Conservation (phyloP, 2,113 vertebrate species). For the Polypterus senegalus region DNA sequence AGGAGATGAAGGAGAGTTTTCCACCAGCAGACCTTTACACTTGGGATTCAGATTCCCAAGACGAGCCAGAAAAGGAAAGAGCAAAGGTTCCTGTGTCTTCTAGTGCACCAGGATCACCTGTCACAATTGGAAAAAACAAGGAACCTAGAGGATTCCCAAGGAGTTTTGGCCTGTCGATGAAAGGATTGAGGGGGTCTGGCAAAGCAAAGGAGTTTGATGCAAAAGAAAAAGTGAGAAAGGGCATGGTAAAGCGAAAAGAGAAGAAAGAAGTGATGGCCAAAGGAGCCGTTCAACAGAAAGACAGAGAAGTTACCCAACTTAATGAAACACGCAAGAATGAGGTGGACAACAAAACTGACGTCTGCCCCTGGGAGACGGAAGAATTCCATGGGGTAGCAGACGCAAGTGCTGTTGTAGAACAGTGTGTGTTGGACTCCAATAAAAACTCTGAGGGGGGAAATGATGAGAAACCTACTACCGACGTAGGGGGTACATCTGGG, state of each 20-base stretch:
- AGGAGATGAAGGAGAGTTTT: background rate
- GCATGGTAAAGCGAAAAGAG: slow-evolving; percentile 18
- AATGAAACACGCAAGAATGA: slow-evolving; percentile 27
- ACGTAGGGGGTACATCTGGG: background rate
- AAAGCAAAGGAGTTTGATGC: slow-evolving; percentile 19
- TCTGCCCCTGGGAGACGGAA: slow-evolving; percentile 42
- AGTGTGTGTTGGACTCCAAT: too few relatives aligned
- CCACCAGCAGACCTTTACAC: slow-evolving; percentile 34
- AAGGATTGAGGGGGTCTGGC: slow-evolving; percentile 28
- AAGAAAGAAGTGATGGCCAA: slow-evolving; percentile 33
- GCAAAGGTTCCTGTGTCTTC: slow-evolving; percentile 33
- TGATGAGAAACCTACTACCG: too few relatives aligned
- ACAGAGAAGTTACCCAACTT: background rate
- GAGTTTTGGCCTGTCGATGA: slow-evolving; percentile 41
- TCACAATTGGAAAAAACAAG: slow-evolving; percentile 27
- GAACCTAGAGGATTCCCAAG: slow-evolving; percentile 35
- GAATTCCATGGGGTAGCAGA: too few relatives aligned
- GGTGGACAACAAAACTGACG: slow-evolving; percentile 27
- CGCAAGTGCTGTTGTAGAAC: too few relatives aligned
- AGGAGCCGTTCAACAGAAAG: background rate
- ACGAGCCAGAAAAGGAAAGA: slow-evolving; percentile 26
- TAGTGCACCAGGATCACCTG: slow-evolving; percentile 46
- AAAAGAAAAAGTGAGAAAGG: slow-evolving; percentile 24
- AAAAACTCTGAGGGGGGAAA: too few relatives aligned
- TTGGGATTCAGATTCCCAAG: slow-evolving; percentile 19